Base-by-base conservation (phyloP, 2,113 vertebrate species). In the Halcyon senegalensis region DNA sequence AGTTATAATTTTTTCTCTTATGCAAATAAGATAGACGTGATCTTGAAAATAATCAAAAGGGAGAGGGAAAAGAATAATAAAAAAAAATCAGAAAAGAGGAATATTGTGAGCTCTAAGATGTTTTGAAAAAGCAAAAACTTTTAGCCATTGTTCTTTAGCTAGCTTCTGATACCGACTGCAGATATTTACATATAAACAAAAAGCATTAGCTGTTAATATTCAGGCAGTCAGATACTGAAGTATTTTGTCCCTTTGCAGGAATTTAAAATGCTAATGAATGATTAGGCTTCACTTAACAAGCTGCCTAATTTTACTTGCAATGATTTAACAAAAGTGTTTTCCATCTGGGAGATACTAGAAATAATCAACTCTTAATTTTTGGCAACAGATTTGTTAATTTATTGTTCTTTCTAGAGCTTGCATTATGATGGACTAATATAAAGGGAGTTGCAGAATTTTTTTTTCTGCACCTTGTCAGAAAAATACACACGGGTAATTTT, bases 201-300 rank as follows among this genome's bases (percentile, higher is more conserved):
- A 81, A 70, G 5, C 14, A 24, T 56, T 79, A 72, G 59, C 27
- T 79, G 13, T 51, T 93, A 87, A 70, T 94, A 87, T 89, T 90
- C 55, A 53, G 75, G 41, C 63, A 90, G 81, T n/a, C 37, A 77
- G 70, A 84, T 81, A 68, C 13, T 84, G n/a, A 84, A 92, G 44
- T 90, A 85, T 94, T 92, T 94, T 80, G 53, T 93, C 79, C 62
- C n/a, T 90, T 93, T 90, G 21, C 30, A 68, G 75, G 70, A 94
- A 96, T 91, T 95, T 84, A 82, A 94, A 97, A 95, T 94, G 84
- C 53, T 94, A 95, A 94, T 94, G 68, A 66, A 84, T 67, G 44
- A 84, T 78, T 90, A 93, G n/a, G 41, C 73, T 93, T 94, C 58
- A 56, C 46, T 18, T 94, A 94, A 90, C 58, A 93, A 94, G 73